phyloP scores from a whole-genome alignment of 2,797 vertebrate genomes.

The Malacoctenus gilli region DNA sequence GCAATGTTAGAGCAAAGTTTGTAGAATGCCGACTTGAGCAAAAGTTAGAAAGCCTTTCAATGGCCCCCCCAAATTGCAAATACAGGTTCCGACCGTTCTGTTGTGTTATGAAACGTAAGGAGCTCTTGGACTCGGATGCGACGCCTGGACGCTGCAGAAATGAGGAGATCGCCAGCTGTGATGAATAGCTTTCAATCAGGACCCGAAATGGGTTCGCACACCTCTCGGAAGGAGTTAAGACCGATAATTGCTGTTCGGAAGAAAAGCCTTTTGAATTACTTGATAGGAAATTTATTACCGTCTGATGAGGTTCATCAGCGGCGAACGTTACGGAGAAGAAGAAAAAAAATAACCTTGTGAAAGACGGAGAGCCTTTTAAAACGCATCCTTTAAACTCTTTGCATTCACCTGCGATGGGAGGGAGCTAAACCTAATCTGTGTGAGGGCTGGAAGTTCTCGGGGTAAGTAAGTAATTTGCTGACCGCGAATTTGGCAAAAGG shows the following conservation, averaged over 20 bases:
- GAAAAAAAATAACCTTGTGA: constrained; percentile 63
- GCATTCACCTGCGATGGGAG: constrained; percentile 29
- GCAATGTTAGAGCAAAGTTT: too few relatives aligned
- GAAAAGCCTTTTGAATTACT: constrained; percentile 58
- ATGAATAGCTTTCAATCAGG: constrained; percentile 80
- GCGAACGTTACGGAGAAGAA: constrained; percentile 25
- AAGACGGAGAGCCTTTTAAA: constrained; percentile 50
- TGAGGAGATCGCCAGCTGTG: constrained; percentile 60
- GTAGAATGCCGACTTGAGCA: too few relatives aligned
- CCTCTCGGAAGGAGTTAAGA: constrained; percentile 60
- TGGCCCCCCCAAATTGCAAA: too few relatives aligned
- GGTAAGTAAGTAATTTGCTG: constrained; percentile 18
- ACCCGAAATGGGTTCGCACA: constrained; percentile 71
- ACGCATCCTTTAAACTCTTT: constrained; percentile 43
- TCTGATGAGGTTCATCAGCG: constrained; percentile 54
- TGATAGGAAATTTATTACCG: constrained; percentile 63
- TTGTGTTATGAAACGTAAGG: constrained; percentile 7
- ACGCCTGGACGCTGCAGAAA: constrained; percentile 4
- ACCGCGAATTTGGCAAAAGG: constrained; percentile 10
- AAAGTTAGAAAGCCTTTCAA: too few relatives aligned
- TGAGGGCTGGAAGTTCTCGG: constrained; percentile 33
- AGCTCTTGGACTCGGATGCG: constrained; percentile 4
- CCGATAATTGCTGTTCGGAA: constrained; percentile 68
- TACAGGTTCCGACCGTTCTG: too few relatives aligned
- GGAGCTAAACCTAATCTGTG: constrained; percentile 39